Base-by-base conservation (phyloP, 2,888 invertebrate genomes). In the Halictus ligatus region DNA sequence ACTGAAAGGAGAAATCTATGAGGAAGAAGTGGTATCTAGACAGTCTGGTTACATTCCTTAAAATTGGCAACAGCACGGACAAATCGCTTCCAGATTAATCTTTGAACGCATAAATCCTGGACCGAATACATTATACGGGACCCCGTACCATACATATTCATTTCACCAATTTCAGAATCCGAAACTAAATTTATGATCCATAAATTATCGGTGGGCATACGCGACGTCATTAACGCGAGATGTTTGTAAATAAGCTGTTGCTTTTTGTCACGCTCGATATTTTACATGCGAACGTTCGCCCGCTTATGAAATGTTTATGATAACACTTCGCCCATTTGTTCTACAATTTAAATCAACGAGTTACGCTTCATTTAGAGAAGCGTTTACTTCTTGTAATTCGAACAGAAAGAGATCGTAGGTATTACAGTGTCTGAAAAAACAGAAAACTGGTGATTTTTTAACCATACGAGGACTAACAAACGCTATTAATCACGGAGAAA, bases 141-240 rank as follows among this genome's bases (percentile, higher is more conserved):
- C 46, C 25, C 48, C 75, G 72, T 25, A 12, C 10, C 15, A 12
- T n/a, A 50, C 81, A 67, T 60, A 60, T 84, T 73, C 77, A 81
- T 76, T 46, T 81, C 73, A 81, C 60, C 35, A 8, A 54, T 25
- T 67, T 67, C 67, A 7, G 25, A 29, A 12, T 69, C 15, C 54
- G 46, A 54, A 54, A n/a, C n/a, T 21, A 21, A 54, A 46, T 73
- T 73, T 72, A 58, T 54, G 50, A 29, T n/a, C 60, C 50, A 43
- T 77, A 58, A 40, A 48, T 77, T 77, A 82, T 29, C 67, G 77
- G 69, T 76, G 69, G 77, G 54, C 84, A 74, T 29, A 67, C 81
- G 77, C 50, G 82, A 84, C 54, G 79, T 71, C 54, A 78, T 79
- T 79, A 69, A 73, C 64, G 72, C 75, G 85, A 29, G 18, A 67